Evolutionary conservation across 2,888 invertebrate species (phyloP), one percentile per base, ranked within the genome.

Genomic region (Dioctria rufipes): DNA sequence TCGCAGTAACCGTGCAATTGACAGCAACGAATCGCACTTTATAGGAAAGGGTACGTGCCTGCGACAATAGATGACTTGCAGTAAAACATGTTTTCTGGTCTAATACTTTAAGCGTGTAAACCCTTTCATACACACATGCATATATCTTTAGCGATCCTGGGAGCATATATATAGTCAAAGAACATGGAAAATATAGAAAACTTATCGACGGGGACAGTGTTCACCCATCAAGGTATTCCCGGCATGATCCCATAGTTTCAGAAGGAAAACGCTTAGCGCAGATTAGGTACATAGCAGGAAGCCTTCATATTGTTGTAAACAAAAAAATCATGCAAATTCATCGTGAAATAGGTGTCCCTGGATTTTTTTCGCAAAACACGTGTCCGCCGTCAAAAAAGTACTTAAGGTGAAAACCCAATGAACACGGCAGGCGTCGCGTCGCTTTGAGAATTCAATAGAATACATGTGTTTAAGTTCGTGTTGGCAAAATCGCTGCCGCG

Each of bases 61-160:
- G 13, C 42, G 42, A 65, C 65, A 65, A 67, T 67, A 9, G 67
- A 67, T 67, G 49, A 67, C 67, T 67, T 65, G 49, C 43, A 67
- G 67, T 9, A 67, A 46, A 49, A 67, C 67, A 25, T 5, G 49
- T 8, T n/a, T 67, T n/a, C 11, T 11, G 63, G 25, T 25, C 25
- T 2, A 1, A 2, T 25, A 25, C 25, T 25, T 0, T 25, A 25
- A 25, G 2, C 25, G 25, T 25, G 25, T 25, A n/a, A n/a, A n/a
- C n/a, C n/a, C n/a, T n/a, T n/a, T n/a, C n/a, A 25, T 25, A 25
- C 25, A 25, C 2, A 2, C 2, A 25, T 2, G 2, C 2, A 25
- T 25, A 25, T 25, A 25, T 25, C 25, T 25, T 25, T 25, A 25
- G 25, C 25, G 25, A 25, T 25, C 25, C 25, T 25, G 25, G 25